Conservation (phyloP, 2,797 vertebrate genomes). For the Phalanger gymnotis region DNA sequence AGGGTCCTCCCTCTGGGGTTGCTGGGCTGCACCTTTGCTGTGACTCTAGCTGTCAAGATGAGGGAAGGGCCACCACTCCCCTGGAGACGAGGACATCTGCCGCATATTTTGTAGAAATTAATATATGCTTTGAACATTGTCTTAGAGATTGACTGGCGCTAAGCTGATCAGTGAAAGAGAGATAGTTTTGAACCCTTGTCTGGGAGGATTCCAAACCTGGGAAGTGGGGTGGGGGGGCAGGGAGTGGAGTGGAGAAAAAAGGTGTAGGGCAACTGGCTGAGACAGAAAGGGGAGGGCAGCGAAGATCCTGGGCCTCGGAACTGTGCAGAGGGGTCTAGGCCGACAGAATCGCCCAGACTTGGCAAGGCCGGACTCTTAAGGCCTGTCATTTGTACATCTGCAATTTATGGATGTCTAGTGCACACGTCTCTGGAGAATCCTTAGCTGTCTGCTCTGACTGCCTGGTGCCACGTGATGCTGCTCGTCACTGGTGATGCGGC, state of each 20-base stretch:
- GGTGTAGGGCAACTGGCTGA: not conserved
- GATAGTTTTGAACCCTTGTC: conserved; percentile 14
- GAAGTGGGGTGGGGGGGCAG: not conserved
- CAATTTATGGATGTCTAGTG: conserved; percentile 28
- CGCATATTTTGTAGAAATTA: conserved; percentile 61
- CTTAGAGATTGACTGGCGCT: conserved; percentile 37
- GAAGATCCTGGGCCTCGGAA: conserved; percentile 39
- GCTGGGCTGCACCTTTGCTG: conserved; percentile 41
- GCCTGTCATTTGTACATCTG: conserved; percentile 4
- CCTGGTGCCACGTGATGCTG: conserved; percentile 13
- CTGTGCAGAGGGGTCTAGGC: not conserved
- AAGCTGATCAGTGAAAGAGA: conserved; percentile 56
- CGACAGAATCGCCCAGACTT: conserved; percentile 29
- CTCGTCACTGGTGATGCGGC: not conserved
- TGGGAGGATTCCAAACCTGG: not conserved
- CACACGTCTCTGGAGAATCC: not conserved
- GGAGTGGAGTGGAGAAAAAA: conserved; percentile 1
- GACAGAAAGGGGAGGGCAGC: not conserved
- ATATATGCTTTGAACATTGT: conserved; percentile 32
- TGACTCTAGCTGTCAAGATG: not conserved
- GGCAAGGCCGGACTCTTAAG: not conserved
- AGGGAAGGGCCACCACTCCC: not conserved
- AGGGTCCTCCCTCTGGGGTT: conserved; percentile 33
- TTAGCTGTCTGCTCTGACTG: conserved; percentile 19
- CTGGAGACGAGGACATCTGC: conserved; percentile 47